These are phyloP conservation scores for Pteruthius melanotis DNA, from an alignment of 2,113 vertebrate species.

Conservation along the genomic window DNA sequence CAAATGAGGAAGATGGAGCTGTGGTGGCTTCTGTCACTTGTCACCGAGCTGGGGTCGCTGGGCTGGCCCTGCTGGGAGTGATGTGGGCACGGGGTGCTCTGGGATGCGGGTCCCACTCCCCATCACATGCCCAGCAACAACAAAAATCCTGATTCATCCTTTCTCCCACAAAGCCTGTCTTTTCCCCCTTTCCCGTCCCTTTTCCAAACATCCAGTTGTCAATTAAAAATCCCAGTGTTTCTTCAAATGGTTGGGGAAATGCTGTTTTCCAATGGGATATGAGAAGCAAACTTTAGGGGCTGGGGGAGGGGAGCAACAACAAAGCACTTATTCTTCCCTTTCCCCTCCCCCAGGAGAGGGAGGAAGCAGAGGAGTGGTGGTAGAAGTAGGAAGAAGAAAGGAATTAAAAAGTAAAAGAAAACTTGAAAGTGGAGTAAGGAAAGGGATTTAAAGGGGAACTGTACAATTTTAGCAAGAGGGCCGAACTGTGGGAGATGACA, in stretches of 20 bases:
- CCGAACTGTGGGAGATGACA: neutral
- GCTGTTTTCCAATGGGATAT: slow-evolving; percentile 8
- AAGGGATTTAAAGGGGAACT: slow-evolving; percentile 16
- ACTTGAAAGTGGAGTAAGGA: neutral
- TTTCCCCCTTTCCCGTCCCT: neutral
- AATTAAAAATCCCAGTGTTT: neutral
- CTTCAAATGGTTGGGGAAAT: neutral
- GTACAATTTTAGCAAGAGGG: neutral
- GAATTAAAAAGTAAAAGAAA: slow-evolving; percentile 56
- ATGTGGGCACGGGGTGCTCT: neutral
- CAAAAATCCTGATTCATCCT: neutral
- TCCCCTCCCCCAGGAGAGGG: slow-evolving; percentile 57
- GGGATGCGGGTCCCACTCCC: neutral
- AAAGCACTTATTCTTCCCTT: slow-evolving; percentile 59
- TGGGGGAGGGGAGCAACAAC: slow-evolving; percentile 58
- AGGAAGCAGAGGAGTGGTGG: slow-evolving; percentile 49
- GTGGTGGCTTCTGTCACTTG: neutral
- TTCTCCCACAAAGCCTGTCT: neutral
- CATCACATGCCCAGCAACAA: neutral
- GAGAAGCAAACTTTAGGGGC: neutral
- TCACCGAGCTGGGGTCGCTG: neutral
- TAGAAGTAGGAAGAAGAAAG: slow-evolving; percentile 56
- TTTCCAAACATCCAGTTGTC: neutral
- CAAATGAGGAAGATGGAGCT: neutral
- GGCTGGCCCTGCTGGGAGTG: neutral